A percentile compares a stretch with the other conserved stretches of the same genome.
phyloP scores from a whole-genome alignment of 2,888 invertebrate genomes.

The Hypolimnas misippus region DNA sequence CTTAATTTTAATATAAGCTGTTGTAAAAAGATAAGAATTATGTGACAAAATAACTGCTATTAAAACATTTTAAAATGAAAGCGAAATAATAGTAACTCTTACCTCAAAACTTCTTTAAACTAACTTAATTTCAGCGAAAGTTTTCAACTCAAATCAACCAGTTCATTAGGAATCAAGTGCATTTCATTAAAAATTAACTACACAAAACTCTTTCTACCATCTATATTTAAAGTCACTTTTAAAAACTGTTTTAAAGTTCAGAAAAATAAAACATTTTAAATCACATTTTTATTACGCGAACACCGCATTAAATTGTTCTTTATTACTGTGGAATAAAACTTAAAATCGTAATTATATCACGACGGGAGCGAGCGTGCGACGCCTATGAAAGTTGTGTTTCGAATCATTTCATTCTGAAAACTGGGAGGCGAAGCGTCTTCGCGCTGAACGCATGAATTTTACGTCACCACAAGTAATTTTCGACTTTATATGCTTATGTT shows the following conservation, averaged over 20 bases:
- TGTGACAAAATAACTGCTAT: too few relatives aligned
- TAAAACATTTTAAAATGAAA: neutral
- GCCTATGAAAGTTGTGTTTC: constrained; percentile 50
- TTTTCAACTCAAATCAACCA: neutral
- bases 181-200: neutral
- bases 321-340: constrained; percentile 26
- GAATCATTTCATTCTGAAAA: constrained; percentile 53
- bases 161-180: neutral
- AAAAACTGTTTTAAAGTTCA: constrained; percentile 7
- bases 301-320: constrained; percentile 16
- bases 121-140: neutral
- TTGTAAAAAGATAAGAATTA: too few relatives aligned
- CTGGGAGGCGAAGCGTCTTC: constrained; percentile 40
- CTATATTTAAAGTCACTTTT: constrained; percentile 4
- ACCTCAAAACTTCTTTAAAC: neutral
- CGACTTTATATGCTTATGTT: neutral
- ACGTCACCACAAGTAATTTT: constrained; percentile 1
- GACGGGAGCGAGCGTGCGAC: constrained; percentile 50
- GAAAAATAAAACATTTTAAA: neutral
- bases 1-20: too few relatives aligned
- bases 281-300: neutral
- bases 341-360: constrained; percentile 19
- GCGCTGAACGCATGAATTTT: constrained; percentile 3
- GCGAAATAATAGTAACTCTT: neutral
- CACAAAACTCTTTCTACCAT: neutral